Conservation (phyloP, 1,140 invertebrate species). For the Tetramorium alpestre region DNA sequence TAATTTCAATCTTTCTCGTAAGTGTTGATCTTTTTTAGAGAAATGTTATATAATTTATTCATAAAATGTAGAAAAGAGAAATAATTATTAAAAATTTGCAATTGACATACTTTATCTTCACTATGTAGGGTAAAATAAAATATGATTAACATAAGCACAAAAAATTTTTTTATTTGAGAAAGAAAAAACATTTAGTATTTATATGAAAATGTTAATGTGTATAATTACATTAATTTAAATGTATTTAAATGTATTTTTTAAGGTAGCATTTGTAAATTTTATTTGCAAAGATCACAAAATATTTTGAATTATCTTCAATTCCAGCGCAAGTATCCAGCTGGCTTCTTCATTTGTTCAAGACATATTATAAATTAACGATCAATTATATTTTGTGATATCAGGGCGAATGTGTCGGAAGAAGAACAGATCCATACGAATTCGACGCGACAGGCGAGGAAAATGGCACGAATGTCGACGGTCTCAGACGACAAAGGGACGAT, state of each 20-base stretch:
- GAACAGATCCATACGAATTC: slow-evolving; percentile 90
- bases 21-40: neutral
- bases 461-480: slow-evolving; percentile 84
- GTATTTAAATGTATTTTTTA: neutral
- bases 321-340: neutral
- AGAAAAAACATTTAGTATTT: neutral
- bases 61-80: neutral
- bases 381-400: slow-evolving; percentile 61
- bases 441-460: slow-evolving; percentile 88
- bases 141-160: neutral
- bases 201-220: neutral
- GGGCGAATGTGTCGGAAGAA: slow-evolving; percentile 81
- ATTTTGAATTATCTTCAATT: neutral
- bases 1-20: neutral
- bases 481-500: slow-evolving; percentile 86
- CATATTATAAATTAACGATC: neutral
- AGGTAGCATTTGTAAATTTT: neutral
- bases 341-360: neutral
- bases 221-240: neutral
- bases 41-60: slow-evolving; percentile 9
- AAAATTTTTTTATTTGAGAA: neutral
- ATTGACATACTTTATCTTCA: neutral
- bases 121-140: neutral
- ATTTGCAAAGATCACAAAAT: neutral
- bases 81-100: neutral